Evolutionary conservation across 30 jellyfish, hydroid and myxozoan species (phyloP).

Genomic region (Aurelia sp.): DNA sequence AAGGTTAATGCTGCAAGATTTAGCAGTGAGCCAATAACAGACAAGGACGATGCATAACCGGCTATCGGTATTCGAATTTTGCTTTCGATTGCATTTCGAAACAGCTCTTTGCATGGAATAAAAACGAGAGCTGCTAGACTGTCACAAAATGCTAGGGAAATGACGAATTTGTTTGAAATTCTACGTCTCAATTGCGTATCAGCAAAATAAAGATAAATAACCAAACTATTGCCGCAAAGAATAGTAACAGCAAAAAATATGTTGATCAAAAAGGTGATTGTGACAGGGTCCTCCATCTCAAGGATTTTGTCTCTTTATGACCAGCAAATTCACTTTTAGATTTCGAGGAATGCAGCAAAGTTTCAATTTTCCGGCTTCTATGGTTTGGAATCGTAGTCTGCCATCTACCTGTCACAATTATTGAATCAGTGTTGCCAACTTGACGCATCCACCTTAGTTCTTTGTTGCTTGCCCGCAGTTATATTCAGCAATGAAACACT

Average conservation of each 20-base stretch:
- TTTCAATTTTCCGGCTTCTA: no score
- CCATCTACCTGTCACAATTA: no score
- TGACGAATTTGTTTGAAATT: constrained; percentile 52
- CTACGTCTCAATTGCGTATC: constrained; percentile 35
- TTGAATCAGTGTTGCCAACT: no score
- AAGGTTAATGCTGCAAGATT: constrained; percentile 68
- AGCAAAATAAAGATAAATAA: constrained; percentile 52
- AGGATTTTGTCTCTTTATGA: neutral
- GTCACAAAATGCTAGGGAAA: constrained; percentile 68
- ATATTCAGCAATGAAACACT: no score
- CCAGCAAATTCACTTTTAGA: no score
- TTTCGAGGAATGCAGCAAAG: no score
- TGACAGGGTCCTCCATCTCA: constrained; percentile 30
- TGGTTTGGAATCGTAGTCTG: no score
- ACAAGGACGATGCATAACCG: constrained; percentile 63
- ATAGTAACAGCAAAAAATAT: constrained; percentile 21
- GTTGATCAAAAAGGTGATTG: neutral
- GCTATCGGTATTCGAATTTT: constrained; percentile 28
- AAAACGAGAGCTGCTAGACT: constrained; percentile 50
- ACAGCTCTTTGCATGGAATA: constrained; percentile 66
- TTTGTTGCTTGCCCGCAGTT: no score
- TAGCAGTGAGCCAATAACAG: constrained; percentile 57
- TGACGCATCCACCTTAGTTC: no score
- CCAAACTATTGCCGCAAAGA: constrained; percentile 57
- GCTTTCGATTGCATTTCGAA: constrained; percentile 30